Evolutionary conservation across 2,797 vertebrate genomes (phyloP), one percentile per base, ranked within the genome.

Genomic region (Geotrypetes seraphini): DNA sequence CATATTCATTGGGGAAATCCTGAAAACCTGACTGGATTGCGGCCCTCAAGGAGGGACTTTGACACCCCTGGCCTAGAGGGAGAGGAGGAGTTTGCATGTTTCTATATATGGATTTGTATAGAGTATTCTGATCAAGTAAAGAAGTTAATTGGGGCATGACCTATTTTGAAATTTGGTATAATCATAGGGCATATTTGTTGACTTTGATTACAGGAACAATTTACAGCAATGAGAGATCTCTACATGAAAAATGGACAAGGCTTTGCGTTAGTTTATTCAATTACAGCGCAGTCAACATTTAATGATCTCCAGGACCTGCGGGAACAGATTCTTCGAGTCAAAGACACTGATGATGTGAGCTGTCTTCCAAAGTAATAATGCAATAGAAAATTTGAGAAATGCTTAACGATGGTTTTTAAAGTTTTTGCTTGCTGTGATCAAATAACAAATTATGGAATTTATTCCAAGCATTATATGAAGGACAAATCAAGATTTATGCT

Each of bases 231-330:
- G 90, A 78, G 92, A 51, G 91, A 96, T 65, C 81, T 95, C 39
- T 96, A 94, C 79, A 95, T 96, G 91, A 94, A 95, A 71, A 95
- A 96, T 25, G 91, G 91, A 46, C 91, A 95, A 79, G 92, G 92
- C 43, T 96, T 96, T 66, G 91, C 90, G 35, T 81, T 96, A 79
- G 91, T 96, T 57, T 96, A 95, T 75, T 92, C 89, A 73, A 93
- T 96, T 75, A 95, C 91, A 22, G 91, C 91, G 63, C 92, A 96
- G 75, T 94, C 91, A n/a, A 96, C 91, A 2, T 95, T 96, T 78
- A 94, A 95, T 34, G 92, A 95, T 60, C 86, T 96, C 19, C 90
- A 93, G 70, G 91, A 94, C 62, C 82, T 95, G 55, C 66, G 92
- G 69, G 92, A 95, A 73, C 92, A 96, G 68, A 96, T 96, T 74